Conservation (phyloP, 2,888 invertebrate species). For the Cosmopolites sordidus region DNA sequence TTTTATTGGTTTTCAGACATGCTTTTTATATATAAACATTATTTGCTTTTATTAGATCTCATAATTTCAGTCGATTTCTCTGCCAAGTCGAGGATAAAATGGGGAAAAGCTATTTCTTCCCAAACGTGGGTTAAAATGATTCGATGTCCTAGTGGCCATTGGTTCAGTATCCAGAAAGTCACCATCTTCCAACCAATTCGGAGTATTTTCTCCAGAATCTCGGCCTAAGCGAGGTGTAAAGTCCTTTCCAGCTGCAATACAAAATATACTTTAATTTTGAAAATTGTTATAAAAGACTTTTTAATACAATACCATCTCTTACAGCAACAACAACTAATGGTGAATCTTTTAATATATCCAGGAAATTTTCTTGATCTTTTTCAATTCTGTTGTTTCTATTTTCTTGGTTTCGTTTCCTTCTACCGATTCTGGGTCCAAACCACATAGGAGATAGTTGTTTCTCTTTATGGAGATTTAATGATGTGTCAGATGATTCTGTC, state of each 20-base stretch:
- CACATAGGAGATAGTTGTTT: slow-evolving; percentile 41
- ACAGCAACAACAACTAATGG: slow-evolving; percentile 23
- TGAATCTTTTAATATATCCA: slow-evolving; percentile 20
- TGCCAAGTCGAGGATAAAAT: slow-evolving; percentile 19
- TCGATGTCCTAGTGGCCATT: slow-evolving; percentile 8
- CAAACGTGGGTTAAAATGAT: slow-evolving; percentile 15
- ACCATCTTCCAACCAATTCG: slow-evolving; percentile 11
- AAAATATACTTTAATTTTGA: neutral
- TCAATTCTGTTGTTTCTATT: slow-evolving; percentile 18
- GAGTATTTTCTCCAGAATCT: slow-evolving; percentile 17
- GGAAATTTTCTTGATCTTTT: slow-evolving; percentile 8
- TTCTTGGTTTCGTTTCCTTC: slow-evolving; percentile 45
- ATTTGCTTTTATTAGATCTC: neutral
- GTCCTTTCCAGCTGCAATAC: slow-evolving; percentile 10
- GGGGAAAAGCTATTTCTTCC: slow-evolving; percentile 18
- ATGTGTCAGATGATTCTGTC: slow-evolving; percentile 9
- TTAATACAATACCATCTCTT: slow-evolving; percentile 19
- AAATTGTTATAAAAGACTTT: neutral
- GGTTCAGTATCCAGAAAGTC: slow-evolving; percentile 11
- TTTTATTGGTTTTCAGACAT: too few relatives aligned
- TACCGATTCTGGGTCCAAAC: slow-evolving; percentile 55
- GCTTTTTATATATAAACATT: too few relatives aligned
- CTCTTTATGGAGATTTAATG: slow-evolving; percentile 5
- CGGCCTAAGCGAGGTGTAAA: slow-evolving; percentile 21
- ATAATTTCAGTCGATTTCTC: slow-evolving; percentile 16